These are phyloP conservation scores for Gyps fulvus DNA, from an alignment of 2,113 vertebrate genomes.

Conservation along the genomic window DNA sequence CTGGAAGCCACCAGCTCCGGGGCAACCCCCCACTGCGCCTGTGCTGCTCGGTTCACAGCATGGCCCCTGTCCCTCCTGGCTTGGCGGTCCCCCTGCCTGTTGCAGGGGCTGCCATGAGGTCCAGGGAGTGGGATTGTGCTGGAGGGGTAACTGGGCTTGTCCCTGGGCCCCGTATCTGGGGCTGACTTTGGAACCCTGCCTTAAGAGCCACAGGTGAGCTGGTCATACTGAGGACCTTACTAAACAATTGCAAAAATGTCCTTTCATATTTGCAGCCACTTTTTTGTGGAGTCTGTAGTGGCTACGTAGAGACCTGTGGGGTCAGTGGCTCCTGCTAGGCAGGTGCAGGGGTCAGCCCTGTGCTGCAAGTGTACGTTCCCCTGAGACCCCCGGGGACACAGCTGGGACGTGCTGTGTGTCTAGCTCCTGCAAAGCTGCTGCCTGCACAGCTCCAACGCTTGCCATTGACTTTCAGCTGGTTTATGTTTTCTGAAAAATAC, in stretches of 20 bases:
- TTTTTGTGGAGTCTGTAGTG: neutral
- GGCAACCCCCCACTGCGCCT: fast-evolving
- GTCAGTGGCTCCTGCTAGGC: neutral
- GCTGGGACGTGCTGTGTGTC: fast-evolving
- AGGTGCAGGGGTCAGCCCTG: neutral
- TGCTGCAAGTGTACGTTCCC: neutral
- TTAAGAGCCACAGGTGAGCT: neutral
- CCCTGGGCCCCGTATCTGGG: fast-evolving
- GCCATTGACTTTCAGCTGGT: neutral
- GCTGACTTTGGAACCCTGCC: neutral
- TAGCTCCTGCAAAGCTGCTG: neutral
- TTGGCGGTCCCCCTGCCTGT: neutral
- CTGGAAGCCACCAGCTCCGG: neutral
- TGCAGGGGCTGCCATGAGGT: neutral
- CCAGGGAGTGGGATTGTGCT: neutral
- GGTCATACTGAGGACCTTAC: neutral
- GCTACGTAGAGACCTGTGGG: fast-evolving
- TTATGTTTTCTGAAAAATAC: constrained; percentile 58
- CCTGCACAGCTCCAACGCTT: neutral
- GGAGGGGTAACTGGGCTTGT: neutral
- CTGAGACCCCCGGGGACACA: neutral
- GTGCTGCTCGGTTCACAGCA: neutral
- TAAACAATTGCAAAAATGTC: neutral
- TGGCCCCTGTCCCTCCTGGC: neutral
- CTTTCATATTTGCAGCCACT: neutral